These are phyloP conservation scores for Corythaeola cristata DNA, from an alignment of 2,113 vertebrate genomes.

Conservation along the genomic window DNA sequence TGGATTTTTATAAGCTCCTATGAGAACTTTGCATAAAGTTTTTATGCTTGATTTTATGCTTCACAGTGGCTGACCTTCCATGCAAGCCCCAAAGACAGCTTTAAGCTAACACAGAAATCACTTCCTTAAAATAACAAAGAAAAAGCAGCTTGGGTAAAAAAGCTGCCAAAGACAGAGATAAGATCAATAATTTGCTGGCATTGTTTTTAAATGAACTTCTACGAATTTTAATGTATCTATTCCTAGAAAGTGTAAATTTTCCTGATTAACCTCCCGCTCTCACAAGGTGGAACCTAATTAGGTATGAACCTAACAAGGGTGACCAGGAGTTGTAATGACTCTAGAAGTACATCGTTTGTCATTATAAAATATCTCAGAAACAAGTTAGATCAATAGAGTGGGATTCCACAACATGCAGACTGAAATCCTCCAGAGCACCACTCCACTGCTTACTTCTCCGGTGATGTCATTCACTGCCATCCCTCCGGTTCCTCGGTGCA, in stretches of 20 bases:
- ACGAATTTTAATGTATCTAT: neutral
- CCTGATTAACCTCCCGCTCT: slow-evolving; percentile 30
- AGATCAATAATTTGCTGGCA: slow-evolving; percentile 26
- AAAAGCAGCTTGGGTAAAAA: neutral
- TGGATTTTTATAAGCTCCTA: neutral
- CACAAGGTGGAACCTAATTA: neutral
- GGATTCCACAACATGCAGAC: neutral
- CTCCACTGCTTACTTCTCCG: neutral
- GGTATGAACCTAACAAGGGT: neutral
- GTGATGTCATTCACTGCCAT: neutral
- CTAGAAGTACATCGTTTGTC: neutral
- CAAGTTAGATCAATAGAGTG: neutral
- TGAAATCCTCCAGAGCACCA: neutral
- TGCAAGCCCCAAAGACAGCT: neutral
- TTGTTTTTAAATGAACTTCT: slow-evolving; percentile 21
- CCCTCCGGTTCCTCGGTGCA: neutral
- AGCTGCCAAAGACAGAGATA: neutral
- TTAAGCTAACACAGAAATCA: neutral
- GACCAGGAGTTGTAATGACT: slow-evolving; percentile 19
- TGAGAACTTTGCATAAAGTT: neutral
- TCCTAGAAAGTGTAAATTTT: slow-evolving; percentile 1
- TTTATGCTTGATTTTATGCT: slow-evolving; percentile 3
- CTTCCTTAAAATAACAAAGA: neutral
- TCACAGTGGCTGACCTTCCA: neutral
- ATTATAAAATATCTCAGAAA: slow-evolving; percentile 39